Percentiles rank a stretch among this genome's conserved stretches.
Conservation (phyloP, 2,888 invertebrate species). For the Eupithecia vulgata region DNA sequence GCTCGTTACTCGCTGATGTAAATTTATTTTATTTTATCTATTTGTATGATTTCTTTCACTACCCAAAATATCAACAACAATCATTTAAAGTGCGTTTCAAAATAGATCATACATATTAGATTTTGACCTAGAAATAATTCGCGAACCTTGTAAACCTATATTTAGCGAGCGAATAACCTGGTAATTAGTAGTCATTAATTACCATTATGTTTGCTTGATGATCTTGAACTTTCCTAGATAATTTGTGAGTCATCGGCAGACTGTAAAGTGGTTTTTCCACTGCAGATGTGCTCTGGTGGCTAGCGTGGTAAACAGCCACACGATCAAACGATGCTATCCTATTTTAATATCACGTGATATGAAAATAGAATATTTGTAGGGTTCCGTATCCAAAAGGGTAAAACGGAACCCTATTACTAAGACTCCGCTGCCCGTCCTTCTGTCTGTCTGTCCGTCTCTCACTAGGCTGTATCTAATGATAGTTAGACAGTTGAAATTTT, state of each 20-base stretch:
- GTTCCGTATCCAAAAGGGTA: too few species aligned
- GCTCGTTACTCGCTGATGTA: slow-evolving; percentile 9
- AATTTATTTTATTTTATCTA: too few species aligned
- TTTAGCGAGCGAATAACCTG: slow-evolving; percentile 25
- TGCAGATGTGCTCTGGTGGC: not conserved
- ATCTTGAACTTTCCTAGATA: slow-evolving; percentile 35
- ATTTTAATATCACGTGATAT: not conserved
- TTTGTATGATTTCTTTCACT: not conserved
- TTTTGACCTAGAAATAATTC: slow-evolving; percentile 37
- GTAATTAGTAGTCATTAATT: slow-evolving; percentile 33
- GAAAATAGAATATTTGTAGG: not conserved
- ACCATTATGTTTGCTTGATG: slow-evolving; percentile 36
- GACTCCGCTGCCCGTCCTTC: too few species aligned
- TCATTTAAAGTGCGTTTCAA: not conserved
- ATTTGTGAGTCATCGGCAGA: slow-evolving; percentile 9
- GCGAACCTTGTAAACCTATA: slow-evolving; percentile 37
- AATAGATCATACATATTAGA: too few species aligned
- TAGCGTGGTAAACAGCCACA: not conserved
- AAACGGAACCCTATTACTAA: too few species aligned
- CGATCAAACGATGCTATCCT: not conserved
- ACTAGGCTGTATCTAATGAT: too few species aligned
- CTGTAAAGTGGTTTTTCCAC: not conserved
- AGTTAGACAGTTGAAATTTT: too few species aligned
- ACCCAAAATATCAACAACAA: not conserved
- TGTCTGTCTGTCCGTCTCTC: too few species aligned